Base-by-base conservation (phyloP, 2,797 vertebrate genomes). In the Myripristis murdjan region DNA sequence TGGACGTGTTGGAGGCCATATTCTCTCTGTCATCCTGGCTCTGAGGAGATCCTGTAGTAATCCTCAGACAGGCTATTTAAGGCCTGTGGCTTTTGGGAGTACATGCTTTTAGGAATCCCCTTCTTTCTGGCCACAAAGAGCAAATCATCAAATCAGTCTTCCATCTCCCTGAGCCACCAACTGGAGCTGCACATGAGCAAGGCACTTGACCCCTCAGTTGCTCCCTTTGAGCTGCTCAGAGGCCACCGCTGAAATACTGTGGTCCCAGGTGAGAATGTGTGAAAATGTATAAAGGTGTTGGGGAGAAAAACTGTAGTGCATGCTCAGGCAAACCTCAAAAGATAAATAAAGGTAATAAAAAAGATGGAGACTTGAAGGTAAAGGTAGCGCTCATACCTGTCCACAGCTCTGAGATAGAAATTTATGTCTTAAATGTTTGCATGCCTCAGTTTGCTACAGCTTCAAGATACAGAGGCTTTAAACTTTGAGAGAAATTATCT, bases 31-130 rank as follows among this genome's bases (percentile, higher is more conserved):
- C 83, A 79, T 41, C 37, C 48, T 6, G 37, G 68, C 77, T 89
- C 59, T 75, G 24, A 67, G 43, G 39, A 74, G 73, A 83, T 86
- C 69, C 67, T 24, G 57, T 62, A 37, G 22, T 89, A 86, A 84
- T 90, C 85, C 76, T 67, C 63, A 7, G 43, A 85, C 62, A 70
- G 72, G 58, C 71, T 77, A 23, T 88, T 90, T 90, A 89, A 79
- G 70, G 47, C 77, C 77, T 79, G 78, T 61, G 82, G 82, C 61
- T 77, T 88, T 85, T 81, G 67, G 65, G 37, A 76, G 47, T 59
- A 75, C 55, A 58, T 31, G 63, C 84, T 70, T 75, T 76, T 37
- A 79, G 70, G 72, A 77, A 78, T 69, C 57, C 24, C 9, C 22
- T 26, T 61, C 41, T 64, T 15, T 52, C 44, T 75, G 61, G 56